Percentiles rank a stretch among this genome's conserved stretches.
Conservation (phyloP, 1,140 invertebrate species). For the Megalonaias nervosa region DNA sequence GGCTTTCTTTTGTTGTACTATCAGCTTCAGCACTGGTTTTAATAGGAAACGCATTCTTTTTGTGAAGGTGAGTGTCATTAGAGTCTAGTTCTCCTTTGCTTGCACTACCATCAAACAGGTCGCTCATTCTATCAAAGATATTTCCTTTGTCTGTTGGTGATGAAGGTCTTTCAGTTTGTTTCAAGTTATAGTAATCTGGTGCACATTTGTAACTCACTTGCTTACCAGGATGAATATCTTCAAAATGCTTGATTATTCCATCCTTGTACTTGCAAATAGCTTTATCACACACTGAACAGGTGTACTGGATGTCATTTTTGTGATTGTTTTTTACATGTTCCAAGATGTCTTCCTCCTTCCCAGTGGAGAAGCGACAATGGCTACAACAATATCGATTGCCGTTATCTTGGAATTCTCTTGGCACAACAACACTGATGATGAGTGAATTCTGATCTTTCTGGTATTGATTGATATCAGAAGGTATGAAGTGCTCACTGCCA, state of each 20-base stretch:
- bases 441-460: slow-evolving; percentile 17
- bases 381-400: slow-evolving; percentile 50
- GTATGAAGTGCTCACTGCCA: background rate
- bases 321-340: slow-evolving; percentile 50
- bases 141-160: slow-evolving; percentile 34
- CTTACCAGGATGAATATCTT: slow-evolving; percentile 51
- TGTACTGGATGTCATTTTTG: slow-evolving; percentile 45
- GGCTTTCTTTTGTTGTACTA: slow-evolving; percentile 41
- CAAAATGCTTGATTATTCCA: slow-evolving; percentile 51
- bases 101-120: slow-evolving; percentile 31
- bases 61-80: background rate
- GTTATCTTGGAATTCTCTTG: slow-evolving; percentile 20
- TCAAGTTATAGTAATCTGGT: slow-evolving; percentile 54
- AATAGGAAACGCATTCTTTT: slow-evolving; percentile 9
- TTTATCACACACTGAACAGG: slow-evolving; percentile 58
- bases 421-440: slow-evolving; percentile 48
- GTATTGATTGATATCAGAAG: slow-evolving; percentile 3
- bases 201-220: slow-evolving; percentile 51
- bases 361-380: slow-evolving; percentile 52
- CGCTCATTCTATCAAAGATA: slow-evolving; percentile 53
- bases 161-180: slow-evolving; percentile 23
- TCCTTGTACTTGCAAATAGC: slow-evolving; percentile 44
- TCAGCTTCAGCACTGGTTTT: slow-evolving; percentile 55
- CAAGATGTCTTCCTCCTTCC: slow-evolving; percentile 44
- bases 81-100: background rate